A percentile compares a stretch with the other conserved stretches of the same genome.
Conservation (phyloP, 2,113 vertebrate genomes). For the Micromys minutus region DNA sequence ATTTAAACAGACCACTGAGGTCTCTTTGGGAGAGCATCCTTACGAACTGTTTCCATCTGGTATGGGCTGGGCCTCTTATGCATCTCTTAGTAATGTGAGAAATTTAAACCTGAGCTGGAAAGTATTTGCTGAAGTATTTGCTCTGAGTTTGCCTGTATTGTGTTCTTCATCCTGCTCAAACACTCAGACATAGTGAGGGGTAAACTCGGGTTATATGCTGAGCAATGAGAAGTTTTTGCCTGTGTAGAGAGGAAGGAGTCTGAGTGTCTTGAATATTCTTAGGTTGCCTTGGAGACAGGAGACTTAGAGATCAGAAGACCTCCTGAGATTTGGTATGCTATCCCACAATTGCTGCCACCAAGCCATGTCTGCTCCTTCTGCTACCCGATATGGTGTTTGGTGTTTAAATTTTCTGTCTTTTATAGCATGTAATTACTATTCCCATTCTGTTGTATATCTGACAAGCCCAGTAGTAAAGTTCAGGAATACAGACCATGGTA, state of each 20-base stretch:
- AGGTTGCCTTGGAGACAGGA: background rate
- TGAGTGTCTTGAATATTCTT: background rate
- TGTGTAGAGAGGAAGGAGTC: background rate
- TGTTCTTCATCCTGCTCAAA: background rate
- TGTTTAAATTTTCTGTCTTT: background rate
- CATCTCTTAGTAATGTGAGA: background rate
- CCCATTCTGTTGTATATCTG: too few species aligned
- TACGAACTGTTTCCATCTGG: background rate
- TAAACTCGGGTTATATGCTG: background rate
- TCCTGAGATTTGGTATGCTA: background rate
- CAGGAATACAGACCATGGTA: background rate
- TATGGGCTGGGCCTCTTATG: background rate
- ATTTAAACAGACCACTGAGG: background rate
- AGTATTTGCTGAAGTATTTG: background rate
- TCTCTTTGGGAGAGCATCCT: background rate
- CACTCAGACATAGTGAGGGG: background rate
- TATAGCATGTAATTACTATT: background rate
- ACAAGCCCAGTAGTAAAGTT: background rate
- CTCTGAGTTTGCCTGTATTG: background rate
- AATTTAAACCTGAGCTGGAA: background rate
- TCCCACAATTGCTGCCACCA: too few species aligned
- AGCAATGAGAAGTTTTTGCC: background rate
- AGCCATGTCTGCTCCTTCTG: background rate
- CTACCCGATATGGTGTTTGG: background rate
- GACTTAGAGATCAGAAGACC: background rate